These are phyloP conservation scores for Ryuthela nishihirai DNA, from an alignment of 2,888 invertebrate species.

Conservation along the genomic window DNA sequence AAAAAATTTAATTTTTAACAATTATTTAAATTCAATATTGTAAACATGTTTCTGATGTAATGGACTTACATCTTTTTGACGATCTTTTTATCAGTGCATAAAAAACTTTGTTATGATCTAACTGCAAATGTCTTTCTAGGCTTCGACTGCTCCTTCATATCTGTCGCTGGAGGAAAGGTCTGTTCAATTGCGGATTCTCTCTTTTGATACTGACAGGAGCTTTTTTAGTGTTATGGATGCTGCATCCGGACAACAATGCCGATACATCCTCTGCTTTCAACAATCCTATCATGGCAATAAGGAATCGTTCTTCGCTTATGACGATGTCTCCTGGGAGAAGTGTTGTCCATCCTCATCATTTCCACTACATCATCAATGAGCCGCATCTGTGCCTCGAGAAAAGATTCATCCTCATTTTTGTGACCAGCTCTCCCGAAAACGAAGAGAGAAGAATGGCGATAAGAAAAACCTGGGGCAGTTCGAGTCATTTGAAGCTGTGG, in stretches of 20 bases:
- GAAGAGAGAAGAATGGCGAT: conserved; percentile 10
- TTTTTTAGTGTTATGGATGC: neutral
- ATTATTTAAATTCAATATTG: no score
- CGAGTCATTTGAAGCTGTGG: neutral
- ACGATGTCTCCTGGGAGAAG: no score
- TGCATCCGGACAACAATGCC: neutral
- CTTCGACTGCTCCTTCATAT: neutral
- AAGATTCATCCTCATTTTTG: neutral
- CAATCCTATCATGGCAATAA: no score
- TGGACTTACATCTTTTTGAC: no score
- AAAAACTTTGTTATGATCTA: no score
- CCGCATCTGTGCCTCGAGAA: neutral
- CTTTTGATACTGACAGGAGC: neutral
- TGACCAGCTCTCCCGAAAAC: conserved; percentile 5
- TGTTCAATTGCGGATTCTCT: neutral
- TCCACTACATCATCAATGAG: conserved; percentile 4
- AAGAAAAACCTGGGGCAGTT: conserved; percentile 15
- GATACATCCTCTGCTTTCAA: no score
- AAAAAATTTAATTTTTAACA: no score
- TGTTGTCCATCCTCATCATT: neutral
- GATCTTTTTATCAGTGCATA: no score
- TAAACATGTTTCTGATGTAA: no score
- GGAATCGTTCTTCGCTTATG: no score
- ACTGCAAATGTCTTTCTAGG: no score
- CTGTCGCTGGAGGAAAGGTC: neutral